Conservation (phyloP, 2,797 vertebrate species). For the Gobionotothen gibberifrons region DNA sequence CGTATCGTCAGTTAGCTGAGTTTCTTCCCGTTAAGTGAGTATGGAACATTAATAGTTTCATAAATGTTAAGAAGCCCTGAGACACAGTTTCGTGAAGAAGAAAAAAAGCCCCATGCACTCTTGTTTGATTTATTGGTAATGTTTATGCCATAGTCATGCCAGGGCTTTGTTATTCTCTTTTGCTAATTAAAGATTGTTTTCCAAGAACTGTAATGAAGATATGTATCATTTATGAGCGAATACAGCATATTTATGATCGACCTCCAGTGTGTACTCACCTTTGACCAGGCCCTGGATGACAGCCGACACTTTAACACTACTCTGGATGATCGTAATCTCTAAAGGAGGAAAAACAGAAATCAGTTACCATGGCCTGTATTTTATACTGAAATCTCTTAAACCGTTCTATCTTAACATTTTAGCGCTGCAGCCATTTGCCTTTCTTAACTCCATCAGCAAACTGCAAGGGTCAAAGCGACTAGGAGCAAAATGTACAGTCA, state of each 20-base stretch:
- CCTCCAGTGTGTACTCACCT: constrained; percentile 81
- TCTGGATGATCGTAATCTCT: constrained; percentile 93
- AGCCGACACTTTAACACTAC: constrained; percentile 87
- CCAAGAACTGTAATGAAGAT: neutral
- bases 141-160: neutral
- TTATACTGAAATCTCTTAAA: neutral
- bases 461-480: neutral
- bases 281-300: constrained; percentile 94
- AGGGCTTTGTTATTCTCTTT: neutral
- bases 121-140: neutral
- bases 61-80: too few relatives aligned
- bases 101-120: neutral
- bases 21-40: too few relatives aligned
- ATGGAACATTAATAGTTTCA: too few relatives aligned
- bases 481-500: neutral
- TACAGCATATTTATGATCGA: constrained; percentile 18
- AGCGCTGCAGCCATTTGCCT: too few relatives aligned
- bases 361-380: neutral
- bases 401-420: neutral
- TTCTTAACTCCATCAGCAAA: neutral
- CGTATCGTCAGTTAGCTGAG: too few relatives aligned
- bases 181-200: neutral
- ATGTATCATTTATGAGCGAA: constrained; percentile 1
- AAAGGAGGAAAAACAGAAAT: constrained; percentile 2
- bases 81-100: too few relatives aligned